A percentile compares a stretch with the other conserved stretches of the same genome.
phyloP scores from a whole-genome alignment of 1,140 invertebrate genomes.

The Lordiphosa clarofinis region DNA sequence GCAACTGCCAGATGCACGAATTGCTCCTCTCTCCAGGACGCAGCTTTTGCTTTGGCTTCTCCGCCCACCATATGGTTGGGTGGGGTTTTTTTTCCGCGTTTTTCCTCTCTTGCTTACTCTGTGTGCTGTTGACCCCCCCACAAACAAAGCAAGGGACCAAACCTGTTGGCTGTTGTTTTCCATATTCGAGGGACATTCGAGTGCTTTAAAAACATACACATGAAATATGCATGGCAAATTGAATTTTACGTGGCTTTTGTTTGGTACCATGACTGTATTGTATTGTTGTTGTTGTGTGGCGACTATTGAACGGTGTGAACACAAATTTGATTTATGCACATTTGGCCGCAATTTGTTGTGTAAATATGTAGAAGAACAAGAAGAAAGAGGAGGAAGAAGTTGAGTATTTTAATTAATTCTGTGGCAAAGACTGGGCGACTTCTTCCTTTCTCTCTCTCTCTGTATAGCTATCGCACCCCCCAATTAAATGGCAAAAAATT shows the following conservation, averaged over 20 bases:
- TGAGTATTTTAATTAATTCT: constrained; percentile 74
- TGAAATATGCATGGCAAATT: constrained; percentile 70
- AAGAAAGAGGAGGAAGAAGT: not conserved
- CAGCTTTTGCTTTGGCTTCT: constrained; percentile 3
- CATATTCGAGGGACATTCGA: constrained; percentile 28
- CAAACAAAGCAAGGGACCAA: constrained; percentile 35
- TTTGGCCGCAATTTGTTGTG: constrained; percentile 73
- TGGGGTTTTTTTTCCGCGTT: constrained; percentile 8
- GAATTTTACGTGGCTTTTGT: constrained; percentile 37
- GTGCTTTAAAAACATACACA: constrained; percentile 62
- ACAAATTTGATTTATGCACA: constrained; percentile 73
- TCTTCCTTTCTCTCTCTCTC: not conserved
- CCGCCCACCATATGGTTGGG: too few relatives aligned
- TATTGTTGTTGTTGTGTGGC: constrained; percentile 27
- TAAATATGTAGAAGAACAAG: constrained; percentile 65
- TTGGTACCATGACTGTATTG: not conserved
- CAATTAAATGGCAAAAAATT: constrained; percentile 66
- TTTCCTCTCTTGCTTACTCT: constrained; percentile 19
- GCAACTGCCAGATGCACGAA: constrained; percentile 51
- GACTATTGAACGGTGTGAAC: constrained; percentile 60
- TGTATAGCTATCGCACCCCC: constrained; percentile 18
- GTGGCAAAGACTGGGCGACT: constrained; percentile 4
- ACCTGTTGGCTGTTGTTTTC: constrained; percentile 43
- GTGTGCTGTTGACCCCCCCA: constrained; percentile 18
- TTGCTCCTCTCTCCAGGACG: constrained; percentile 1